phyloP scores from a whole-genome alignment of 2,888 invertebrate genomes.

The Cryptocephalus primarius region DNA sequence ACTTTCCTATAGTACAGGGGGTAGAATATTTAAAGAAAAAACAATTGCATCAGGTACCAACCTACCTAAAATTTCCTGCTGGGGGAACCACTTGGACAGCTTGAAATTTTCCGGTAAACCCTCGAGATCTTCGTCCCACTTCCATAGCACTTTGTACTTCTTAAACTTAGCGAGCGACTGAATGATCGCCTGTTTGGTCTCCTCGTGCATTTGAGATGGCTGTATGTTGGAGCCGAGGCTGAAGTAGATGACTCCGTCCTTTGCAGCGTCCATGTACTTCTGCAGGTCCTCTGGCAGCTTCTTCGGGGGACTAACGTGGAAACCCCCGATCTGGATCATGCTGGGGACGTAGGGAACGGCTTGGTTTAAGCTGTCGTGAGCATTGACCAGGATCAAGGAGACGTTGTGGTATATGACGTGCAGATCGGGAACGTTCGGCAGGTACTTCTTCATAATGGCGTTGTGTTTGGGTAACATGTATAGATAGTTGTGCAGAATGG shows the following conservation, averaged over 20 bases:
- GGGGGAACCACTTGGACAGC: conserved; percentile 23
- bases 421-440: conserved; percentile 22
- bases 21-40: too few relatives aligned
- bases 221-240: conserved; percentile 50
- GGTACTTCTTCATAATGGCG: conserved; percentile 19
- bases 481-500: conserved; percentile 12
- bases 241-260: conserved; percentile 45
- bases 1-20: too few relatives aligned
- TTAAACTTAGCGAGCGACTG: conserved; percentile 43
- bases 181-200: conserved; percentile 42
- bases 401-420: conserved; percentile 15
- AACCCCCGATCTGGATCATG: conserved; percentile 46
- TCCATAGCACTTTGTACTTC: conserved; percentile 56
- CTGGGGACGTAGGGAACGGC: conserved; percentile 45
- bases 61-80: conserved; percentile 35
- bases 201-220: conserved; percentile 42
- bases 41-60: conserved; percentile 15
- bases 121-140: conserved; percentile 42
- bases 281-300: conserved; percentile 36
- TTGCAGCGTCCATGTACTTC: conserved; percentile 41
- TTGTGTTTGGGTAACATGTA: conserved; percentile 18
- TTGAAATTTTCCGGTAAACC: conserved; percentile 33
- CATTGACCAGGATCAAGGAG: conserved; percentile 23
- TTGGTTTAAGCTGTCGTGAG: conserved; percentile 41
- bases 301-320: conserved; percentile 33